These are phyloP conservation scores for Aelia acuminata DNA, from an alignment of 2,888 invertebrate species.

Conservation along the genomic window DNA sequence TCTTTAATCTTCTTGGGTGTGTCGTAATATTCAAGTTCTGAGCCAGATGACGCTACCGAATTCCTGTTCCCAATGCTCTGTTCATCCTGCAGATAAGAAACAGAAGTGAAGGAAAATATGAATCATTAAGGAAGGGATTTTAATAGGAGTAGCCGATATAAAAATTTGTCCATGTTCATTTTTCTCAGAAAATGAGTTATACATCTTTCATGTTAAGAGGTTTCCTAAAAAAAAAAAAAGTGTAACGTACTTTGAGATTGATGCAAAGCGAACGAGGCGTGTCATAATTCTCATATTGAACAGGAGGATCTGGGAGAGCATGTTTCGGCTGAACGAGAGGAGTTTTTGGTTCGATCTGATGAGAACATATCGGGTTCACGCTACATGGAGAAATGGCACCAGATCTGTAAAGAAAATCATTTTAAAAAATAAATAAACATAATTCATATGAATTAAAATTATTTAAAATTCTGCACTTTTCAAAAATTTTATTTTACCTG, in stretches of 20 bases:
- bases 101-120: too few species aligned
- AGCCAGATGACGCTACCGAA: conserved; percentile 55
- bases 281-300: conserved; percentile 79
- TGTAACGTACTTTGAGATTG: conserved; percentile 58
- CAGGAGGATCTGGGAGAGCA: conserved; percentile 39
- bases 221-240: neutral
- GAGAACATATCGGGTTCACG: conserved; percentile 46
- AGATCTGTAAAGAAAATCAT: conserved; percentile 53
- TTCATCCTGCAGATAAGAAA: conserved; percentile 47
- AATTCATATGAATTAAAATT: neutral
- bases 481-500: conserved; percentile 62
- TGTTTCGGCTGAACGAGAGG: conserved; percentile 18
- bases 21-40: conserved; percentile 65
- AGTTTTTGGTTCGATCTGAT: conserved; percentile 52
- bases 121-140: too few species aligned
- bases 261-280: conserved; percentile 71
- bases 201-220: too few species aligned
- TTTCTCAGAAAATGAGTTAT: too few species aligned
- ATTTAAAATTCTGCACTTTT: neutral
- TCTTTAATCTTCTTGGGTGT: conserved; percentile 66
- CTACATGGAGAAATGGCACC: conserved; percentile 62
- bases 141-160: too few species aligned
- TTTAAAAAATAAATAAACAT: neutral
- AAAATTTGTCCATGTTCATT: too few species aligned
- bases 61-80: conserved; percentile 55